Evolutionary conservation across 2,888 invertebrate genomes (phyloP).

Genomic region (Odontomyia ornata): DNA sequence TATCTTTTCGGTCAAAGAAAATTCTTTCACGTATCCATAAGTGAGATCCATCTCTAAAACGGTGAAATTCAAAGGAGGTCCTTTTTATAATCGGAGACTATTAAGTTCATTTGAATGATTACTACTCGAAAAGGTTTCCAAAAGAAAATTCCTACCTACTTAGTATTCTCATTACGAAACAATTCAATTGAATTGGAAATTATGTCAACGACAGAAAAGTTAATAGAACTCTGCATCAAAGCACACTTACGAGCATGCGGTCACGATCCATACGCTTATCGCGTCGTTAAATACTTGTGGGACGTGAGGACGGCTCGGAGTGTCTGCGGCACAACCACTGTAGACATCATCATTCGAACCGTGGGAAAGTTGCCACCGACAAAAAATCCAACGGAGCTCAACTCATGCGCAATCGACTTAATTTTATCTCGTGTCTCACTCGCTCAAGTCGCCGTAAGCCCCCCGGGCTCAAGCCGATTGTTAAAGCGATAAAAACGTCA

Average conservation of each 20-base stretch:
- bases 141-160: too few relatives aligned
- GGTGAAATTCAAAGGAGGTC: too few relatives aligned
- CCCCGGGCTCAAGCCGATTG: constrained; percentile 18
- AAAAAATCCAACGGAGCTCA: constrained; percentile 32
- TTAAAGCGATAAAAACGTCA: constrained; percentile 27
- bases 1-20: too few relatives aligned
- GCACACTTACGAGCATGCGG: constrained; percentile 17
- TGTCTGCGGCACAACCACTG: constrained; percentile 42
- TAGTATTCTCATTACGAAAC: too few relatives aligned
- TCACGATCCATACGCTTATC: constrained; percentile 33
- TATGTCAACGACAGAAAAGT: too few relatives aligned
- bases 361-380: constrained; percentile 44
- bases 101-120: too few relatives aligned
- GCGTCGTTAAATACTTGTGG: constrained; percentile 8
- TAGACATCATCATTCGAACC: constrained; percentile 44
- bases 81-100: too few relatives aligned
- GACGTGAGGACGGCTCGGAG: constrained; percentile 20
- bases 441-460: constrained; percentile 19
- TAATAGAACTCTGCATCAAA: too few relatives aligned
- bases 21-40: too few relatives aligned
- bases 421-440: constrained; percentile 36
- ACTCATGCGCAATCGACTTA: constrained; percentile 40
- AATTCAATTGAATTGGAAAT: too few relatives aligned
- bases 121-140: too few relatives aligned
- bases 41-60: too few relatives aligned